Base-by-base conservation (phyloP, 2,113 vertebrate species). In the Ophiodon elongatus region DNA sequence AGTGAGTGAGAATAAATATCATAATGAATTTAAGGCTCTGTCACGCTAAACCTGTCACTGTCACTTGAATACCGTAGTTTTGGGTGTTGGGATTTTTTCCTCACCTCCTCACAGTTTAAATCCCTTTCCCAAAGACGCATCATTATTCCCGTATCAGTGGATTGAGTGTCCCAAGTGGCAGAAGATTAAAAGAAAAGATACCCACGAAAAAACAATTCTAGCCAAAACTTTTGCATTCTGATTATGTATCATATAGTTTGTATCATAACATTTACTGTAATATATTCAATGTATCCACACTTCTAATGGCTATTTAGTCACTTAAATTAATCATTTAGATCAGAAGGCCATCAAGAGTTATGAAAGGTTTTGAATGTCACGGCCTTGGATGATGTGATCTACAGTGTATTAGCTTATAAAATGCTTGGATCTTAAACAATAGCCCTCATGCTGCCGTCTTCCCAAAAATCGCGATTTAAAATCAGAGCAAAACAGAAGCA, bases 161-260 rank as follows among this genome's bases (percentile, higher is more conserved):
- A 85, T 52, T 88, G 54, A 10, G 56, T 54, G 41, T 87, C 76
- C 80, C 76, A 84, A 76, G 67, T 77, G 69, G 77, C 66, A 81
- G 47, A 62, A 82, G 85, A 90, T 91, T 81, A 88, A 88, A 88
- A 92, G 63, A 27, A 71, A 80, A 89, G 84, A 82, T 79, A 62
- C 52, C 35, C 39, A 86, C 66, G 45, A 69, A 52, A 80, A 57
- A 80, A 65, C 47, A 43, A 57, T 78, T 82, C 54, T 43, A 39
- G 59, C 66, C 60, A 78, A 69, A 45, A 56, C 52, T 56, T 77
- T 67, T 74, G 68, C 68, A 31, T 71, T 76, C 57, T 79, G 57
- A 76, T 71, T 82, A 74, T 75, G 37, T 39, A 47, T 59, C 52
- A 71, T 75, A 63, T 33, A 66, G 29, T 69, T 64, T 39, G 4